These are phyloP conservation scores for Dunckerocampus dactyliophorus DNA, from an alignment of 2,113 vertebrate species.

Conservation along the genomic window DNA sequence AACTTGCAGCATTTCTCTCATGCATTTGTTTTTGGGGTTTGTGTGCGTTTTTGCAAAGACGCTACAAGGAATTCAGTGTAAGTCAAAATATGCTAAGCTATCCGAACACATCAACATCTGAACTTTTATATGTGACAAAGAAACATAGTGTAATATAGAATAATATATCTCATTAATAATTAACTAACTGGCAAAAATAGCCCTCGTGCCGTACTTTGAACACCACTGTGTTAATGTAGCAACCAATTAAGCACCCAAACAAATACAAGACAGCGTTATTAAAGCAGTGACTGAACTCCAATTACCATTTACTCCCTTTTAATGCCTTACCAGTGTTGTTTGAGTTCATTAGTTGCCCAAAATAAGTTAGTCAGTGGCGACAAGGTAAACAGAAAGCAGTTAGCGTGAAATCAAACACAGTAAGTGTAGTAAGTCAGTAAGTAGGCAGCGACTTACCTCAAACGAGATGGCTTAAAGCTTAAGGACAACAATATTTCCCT, in stretches of 20 bases:
- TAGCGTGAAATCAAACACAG: background rate
- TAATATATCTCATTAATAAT: too few species aligned
- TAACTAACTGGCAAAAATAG: background rate
- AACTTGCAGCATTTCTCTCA: too few species aligned
- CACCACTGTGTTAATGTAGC: background rate
- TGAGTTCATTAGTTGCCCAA: background rate
- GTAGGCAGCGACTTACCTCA: constrained; percentile 31
- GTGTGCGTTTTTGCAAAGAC: too few species aligned
- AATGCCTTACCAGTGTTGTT: too few species aligned
- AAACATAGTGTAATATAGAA: too few species aligned
- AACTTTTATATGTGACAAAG: too few species aligned
- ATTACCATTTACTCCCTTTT: too few species aligned
- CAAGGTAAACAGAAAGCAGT: background rate
- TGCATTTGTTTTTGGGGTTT: too few species aligned
- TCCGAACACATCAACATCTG: too few species aligned
- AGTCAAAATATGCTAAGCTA: too few species aligned
- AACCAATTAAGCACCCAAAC: constrained; percentile 16
- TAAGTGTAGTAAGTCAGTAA: background rate
- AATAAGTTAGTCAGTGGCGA: background rate
- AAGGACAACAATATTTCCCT: constrained; percentile 9
- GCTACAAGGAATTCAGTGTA: too few species aligned
- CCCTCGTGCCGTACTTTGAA: too few species aligned
- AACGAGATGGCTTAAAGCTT: constrained; percentile 20
- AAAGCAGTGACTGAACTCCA: background rate
- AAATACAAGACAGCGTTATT: background rate